These are phyloP conservation scores for Cephus pulcher DNA, from an alignment of 2,888 invertebrate genomes.

Conservation along the genomic window DNA sequence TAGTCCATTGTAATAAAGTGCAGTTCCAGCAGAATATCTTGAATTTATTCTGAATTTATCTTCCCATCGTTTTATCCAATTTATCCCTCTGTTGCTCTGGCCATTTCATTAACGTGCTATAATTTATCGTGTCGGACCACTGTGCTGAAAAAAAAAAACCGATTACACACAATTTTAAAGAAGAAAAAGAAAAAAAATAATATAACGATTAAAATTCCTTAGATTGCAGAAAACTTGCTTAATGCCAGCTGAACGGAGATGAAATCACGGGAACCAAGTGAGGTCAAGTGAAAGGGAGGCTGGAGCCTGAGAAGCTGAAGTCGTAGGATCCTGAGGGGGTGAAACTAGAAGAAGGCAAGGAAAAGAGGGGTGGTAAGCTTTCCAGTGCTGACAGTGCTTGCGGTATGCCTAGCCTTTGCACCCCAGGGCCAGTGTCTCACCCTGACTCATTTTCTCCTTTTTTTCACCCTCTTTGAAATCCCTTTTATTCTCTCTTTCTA, in stretches of 20 bases:
- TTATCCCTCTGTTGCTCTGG: neutral
- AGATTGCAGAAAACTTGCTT: neutral
- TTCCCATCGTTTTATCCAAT: neutral
- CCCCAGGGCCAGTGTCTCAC: slow-evolving; percentile 11
- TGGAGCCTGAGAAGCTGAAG: neutral
- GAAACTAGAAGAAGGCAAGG: neutral
- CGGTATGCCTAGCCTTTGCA: slow-evolving; percentile 25
- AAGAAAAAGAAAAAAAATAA: neutral
- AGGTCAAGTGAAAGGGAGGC: slow-evolving; percentile 17
- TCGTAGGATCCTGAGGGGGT: neutral
- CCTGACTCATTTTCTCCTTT: slow-evolving; percentile 4
- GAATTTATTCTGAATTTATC: neutral
- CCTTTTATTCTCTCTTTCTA: slow-evolving; percentile 16
- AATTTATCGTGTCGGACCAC: neutral
- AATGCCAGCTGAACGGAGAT: neutral
- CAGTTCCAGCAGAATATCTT: neutral
- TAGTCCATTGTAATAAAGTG: neutral
- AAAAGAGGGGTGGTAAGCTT: slow-evolving; percentile 18
- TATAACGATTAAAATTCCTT: neutral
- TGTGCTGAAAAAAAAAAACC: neutral
- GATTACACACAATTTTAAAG: neutral
- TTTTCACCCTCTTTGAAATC: neutral
- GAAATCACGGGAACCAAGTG: slow-evolving; percentile 3
- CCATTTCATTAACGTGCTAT: neutral
- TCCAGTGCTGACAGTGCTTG: slow-evolving; percentile 33